Percentiles rank a stretch among this genome's conserved stretches.
Evolutionary conservation across 2,113 vertebrate genomes (phyloP).

Genomic region (Tyrannus savana): DNA sequence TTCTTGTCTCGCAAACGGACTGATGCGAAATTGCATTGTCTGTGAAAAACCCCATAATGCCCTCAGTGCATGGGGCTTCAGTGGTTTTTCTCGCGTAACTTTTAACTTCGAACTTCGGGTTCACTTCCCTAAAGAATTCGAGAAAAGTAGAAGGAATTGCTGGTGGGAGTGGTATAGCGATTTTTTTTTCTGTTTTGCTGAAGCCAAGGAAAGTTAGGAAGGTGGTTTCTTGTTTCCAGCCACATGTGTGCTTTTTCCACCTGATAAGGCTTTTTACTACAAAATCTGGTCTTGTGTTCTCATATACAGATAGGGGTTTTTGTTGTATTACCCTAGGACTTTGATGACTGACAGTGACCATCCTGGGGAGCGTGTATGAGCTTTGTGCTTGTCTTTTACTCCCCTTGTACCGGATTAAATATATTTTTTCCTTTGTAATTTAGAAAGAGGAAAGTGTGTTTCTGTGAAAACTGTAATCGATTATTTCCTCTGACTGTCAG

Average conservation of each 20-base stretch:
- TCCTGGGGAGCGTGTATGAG: not conserved
- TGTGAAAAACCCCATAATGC: not conserved
- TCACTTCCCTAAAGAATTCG: not conserved
- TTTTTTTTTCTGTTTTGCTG: not conserved
- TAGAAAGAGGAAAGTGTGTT: not conserved
- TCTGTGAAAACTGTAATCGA: not conserved
- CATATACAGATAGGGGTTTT: not conserved
- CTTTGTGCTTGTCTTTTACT: not conserved
- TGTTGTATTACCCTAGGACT: not conserved
- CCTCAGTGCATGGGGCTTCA: not conserved
- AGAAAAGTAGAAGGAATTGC: not conserved
- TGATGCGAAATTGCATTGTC: not conserved
- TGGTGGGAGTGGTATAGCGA: fast-evolving
- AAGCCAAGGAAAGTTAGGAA: not conserved
- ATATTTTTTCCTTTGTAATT: not conserved
- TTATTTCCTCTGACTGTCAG: not conserved
- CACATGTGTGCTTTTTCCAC: fast-evolving
- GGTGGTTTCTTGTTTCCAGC: not conserved
- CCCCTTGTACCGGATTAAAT: not conserved
- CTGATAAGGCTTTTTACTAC: not conserved
- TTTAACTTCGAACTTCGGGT: not conserved
- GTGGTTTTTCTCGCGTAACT: fast-evolving
- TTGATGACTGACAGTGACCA: not conserved
- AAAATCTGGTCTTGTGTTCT: not conserved
- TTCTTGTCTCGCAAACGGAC: not conserved